Percentiles rank a stretch among this genome's conserved stretches.
Evolutionary conservation across 2,797 vertebrate species (phyloP).

Genomic region (Phylloscopus collybita): DNA sequence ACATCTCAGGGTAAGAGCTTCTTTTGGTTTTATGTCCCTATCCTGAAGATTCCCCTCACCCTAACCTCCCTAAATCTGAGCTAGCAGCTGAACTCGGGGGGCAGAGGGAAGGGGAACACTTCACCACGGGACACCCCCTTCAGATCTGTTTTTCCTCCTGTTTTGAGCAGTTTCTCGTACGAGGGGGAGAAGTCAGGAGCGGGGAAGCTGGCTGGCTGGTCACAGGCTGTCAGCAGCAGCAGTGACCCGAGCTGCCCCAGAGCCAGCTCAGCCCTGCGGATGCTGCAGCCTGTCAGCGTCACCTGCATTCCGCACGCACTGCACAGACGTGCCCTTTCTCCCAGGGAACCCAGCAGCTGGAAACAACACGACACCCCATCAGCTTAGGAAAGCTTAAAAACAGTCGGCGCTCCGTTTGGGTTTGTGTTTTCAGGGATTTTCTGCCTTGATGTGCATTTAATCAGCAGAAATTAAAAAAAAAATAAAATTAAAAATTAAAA

Average conservation of each 20-base stretch:
- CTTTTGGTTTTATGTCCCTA: too few relatives aligned
- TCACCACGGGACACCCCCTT: neutral
- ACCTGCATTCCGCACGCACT: neutral
- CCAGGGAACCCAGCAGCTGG: slow-evolving; percentile 20
- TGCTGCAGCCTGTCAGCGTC: neutral
- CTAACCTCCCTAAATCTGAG: too few relatives aligned
- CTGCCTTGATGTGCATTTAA: neutral
- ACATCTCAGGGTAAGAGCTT: too few relatives aligned
- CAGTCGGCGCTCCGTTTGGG: neutral
- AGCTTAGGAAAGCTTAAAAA: neutral
- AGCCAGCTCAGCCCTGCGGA: neutral
- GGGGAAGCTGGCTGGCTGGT: neutral
- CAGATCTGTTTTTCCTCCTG: neutral
- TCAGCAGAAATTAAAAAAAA: neutral
- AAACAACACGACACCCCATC: slow-evolving; percentile 24
- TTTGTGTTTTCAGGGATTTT: neutral
- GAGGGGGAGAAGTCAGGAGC: neutral
- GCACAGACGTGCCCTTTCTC: slow-evolving; percentile 30
- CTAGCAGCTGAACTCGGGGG: too few relatives aligned
- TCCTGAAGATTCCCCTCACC: too few relatives aligned
- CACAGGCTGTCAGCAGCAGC: neutral
- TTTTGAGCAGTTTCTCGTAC: neutral
- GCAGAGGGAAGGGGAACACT: too few relatives aligned
- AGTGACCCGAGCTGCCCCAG: neutral
- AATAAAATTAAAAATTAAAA: neutral